phyloP scores from a whole-genome alignment of 2,888 invertebrate species.

The Oxytorus armatus region DNA sequence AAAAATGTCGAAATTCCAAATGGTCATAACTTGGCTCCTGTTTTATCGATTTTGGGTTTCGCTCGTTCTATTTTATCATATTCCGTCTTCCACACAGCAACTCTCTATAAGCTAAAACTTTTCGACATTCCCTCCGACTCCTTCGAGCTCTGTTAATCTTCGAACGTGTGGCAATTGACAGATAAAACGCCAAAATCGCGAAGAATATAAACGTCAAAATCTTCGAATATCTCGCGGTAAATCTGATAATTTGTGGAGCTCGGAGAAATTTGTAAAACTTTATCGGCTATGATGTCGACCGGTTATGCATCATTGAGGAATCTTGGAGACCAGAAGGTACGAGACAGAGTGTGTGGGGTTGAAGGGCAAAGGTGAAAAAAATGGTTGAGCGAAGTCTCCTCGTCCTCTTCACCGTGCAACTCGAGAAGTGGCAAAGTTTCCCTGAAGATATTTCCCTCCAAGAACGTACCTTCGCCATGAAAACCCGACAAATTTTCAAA shows the following conservation, averaged over 20 bases:
- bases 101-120: no score
- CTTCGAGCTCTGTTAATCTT: no score
- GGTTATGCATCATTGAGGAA: slow-evolving; percentile 48
- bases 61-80: no score
- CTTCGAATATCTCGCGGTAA: slow-evolving; percentile 48
- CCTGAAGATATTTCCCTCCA: slow-evolving; percentile 51
- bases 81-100: no score
- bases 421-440: slow-evolving; percentile 30
- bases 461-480: slow-evolving; percentile 46
- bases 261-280: slow-evolving; percentile 68
- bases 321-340: slow-evolving; percentile 41
- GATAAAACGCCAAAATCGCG: no score
- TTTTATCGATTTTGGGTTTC: no score
- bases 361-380: not conserved
- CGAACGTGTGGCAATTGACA: no score
- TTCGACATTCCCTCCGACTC: no score
- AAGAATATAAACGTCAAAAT: no score
- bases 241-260: slow-evolving; percentile 65
- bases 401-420: slow-evolving; percentile 18
- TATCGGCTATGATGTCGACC: slow-evolving; percentile 51
- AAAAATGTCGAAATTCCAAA: no score
- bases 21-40: no score
- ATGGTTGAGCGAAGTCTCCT: no score
- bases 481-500: slow-evolving; percentile 62
- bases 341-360: not conserved